phyloP scores from a whole-genome alignment of 2,888 invertebrate genomes.

The Eremobia ochroleuca region DNA sequence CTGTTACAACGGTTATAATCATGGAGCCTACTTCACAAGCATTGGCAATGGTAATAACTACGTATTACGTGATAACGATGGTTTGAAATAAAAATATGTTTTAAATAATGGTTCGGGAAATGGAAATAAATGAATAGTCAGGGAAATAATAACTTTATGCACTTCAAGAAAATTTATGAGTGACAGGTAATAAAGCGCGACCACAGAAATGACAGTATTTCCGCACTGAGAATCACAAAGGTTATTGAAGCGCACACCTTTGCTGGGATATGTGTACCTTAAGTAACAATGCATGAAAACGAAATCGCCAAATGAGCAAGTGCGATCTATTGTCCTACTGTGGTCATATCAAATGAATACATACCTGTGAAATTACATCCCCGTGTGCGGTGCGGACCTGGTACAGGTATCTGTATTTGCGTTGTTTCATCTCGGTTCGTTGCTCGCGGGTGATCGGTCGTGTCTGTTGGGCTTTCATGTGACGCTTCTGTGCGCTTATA shows the following conservation, averaged over 20 bases:
- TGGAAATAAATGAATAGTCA: too few relatives aligned
- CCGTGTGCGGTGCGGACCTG: slow-evolving; percentile 97
- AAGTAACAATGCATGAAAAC: not conserved
- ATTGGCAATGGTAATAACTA: too few relatives aligned
- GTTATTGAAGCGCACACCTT: not conserved
- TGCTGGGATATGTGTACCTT: not conserved
- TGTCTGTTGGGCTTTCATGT: slow-evolving; percentile 81
- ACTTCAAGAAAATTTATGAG: not conserved
- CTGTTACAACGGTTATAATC: too few relatives aligned
- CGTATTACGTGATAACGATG: too few relatives aligned
- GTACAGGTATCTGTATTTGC: slow-evolving; percentile 96
- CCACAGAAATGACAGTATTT: not conserved
- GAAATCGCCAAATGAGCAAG: not conserved
- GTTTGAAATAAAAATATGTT: too few relatives aligned
- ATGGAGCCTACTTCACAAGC: too few relatives aligned
- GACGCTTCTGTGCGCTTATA: slow-evolving; percentile 86
- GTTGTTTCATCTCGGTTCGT: slow-evolving; percentile 95
- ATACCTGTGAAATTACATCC: slow-evolving; percentile 96
- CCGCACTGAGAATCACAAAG: not conserved
- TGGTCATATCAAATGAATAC: not conserved
- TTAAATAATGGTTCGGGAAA: too few relatives aligned
- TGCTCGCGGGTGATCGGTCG: slow-evolving; percentile 93
- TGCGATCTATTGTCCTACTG: not conserved
- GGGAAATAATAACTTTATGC: not conserved
- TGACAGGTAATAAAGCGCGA: not conserved